A percentile compares a stretch with the other conserved stretches of the same genome.
Evolutionary conservation across 1,140 invertebrate species (phyloP).

Genomic region (Pogonomyrmex californicus): DNA sequence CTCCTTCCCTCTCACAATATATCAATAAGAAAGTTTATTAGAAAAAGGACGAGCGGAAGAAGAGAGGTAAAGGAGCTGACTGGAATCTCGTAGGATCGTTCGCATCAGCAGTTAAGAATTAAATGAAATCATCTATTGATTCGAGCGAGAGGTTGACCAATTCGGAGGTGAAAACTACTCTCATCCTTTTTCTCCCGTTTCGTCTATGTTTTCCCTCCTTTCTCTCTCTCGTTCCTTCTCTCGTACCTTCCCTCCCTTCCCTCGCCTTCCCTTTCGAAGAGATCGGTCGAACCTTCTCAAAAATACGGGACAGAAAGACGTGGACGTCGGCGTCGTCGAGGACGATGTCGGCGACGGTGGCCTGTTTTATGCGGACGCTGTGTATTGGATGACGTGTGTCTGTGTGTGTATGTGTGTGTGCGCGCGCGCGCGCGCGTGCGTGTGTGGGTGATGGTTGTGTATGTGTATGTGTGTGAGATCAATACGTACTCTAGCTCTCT

Average conservation of each 20-base stretch:
- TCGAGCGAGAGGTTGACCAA: constrained; percentile 47
- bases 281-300: constrained; percentile 24
- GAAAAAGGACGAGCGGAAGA: not conserved
- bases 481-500: constrained; percentile 78
- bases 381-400: constrained; percentile 69
- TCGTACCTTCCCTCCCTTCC: not conserved
- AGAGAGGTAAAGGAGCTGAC: not conserved
- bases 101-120: constrained; percentile 42
- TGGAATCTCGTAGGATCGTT: constrained; percentile 21
- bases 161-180: constrained; percentile 40
- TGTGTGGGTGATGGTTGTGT: not conserved
- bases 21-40: constrained; percentile 47
- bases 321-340: constrained; percentile 48
- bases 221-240: not conserved
- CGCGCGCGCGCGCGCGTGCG: too few species aligned
- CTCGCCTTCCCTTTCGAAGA: not conserved
- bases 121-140: constrained; percentile 57
- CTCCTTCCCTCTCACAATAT: not conserved
- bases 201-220: not conserved
- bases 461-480: constrained; percentile 70
- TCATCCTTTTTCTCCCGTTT: not conserved
- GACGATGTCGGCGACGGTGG: constrained; percentile 57
- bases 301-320: constrained; percentile 34
- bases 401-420: not conserved
- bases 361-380: constrained; percentile 75